These are phyloP conservation scores for Anguilla anguilla DNA, from an alignment of 2,797 vertebrate species.

Conservation along the genomic window DNA sequence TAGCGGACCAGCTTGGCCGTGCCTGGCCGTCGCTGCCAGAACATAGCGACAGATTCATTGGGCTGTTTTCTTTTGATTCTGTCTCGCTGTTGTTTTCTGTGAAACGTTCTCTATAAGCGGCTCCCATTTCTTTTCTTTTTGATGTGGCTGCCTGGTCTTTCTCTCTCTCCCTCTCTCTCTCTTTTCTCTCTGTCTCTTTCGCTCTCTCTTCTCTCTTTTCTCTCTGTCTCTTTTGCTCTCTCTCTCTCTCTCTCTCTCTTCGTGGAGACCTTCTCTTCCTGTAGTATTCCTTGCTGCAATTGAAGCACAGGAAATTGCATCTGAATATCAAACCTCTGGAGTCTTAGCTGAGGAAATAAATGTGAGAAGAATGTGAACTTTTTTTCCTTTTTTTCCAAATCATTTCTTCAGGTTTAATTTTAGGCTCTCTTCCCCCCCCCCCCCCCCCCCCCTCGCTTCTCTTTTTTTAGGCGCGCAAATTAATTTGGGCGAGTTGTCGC, in stretches of 20 bases:
- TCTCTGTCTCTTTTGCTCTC: too few relatives aligned
- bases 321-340: constrained; percentile 56
- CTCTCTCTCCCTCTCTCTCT: constrained; percentile 52
- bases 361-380: too few relatives aligned
- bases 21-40: constrained; percentile 11
- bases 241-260: not conserved
- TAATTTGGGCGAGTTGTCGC: constrained; percentile 73
- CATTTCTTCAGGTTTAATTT: constrained; percentile 38
- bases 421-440: not conserved
- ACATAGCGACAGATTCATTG: constrained; percentile 28
- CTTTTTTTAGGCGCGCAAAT: constrained; percentile 65
- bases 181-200: constrained; percentile 48
- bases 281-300: too few relatives aligned
- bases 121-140: constrained; percentile 64
- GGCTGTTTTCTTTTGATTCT: constrained; percentile 68
- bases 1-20: constrained; percentile 13
- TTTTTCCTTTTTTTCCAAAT: too few relatives aligned
- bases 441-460: too few relatives aligned
- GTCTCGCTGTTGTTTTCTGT: constrained; percentile 49
- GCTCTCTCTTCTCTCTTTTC: constrained; percentile 65
- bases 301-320: constrained; percentile 50
- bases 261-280: constrained; percentile 44
- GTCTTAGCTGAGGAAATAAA: constrained; percentile 37
- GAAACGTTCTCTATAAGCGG: constrained; percentile 58
- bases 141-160: constrained; percentile 43